phyloP scores from a whole-genome alignment of 2,888 invertebrate species.

The Balanococcus diminutus region DNA sequence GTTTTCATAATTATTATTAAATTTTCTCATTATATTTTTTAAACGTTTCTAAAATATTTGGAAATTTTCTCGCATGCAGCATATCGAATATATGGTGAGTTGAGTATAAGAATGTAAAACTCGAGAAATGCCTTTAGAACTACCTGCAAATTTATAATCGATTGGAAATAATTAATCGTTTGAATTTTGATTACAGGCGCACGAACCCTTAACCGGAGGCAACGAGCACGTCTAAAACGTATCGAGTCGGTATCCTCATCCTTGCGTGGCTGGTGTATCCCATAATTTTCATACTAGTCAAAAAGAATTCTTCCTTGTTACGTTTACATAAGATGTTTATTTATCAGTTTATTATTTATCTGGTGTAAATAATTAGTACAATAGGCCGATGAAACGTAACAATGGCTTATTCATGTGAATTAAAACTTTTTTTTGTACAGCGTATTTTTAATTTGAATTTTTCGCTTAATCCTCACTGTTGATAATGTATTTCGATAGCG shows the following conservation, averaged over 20 bases:
- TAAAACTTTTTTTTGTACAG: constrained; percentile 42
- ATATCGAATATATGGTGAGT: constrained; percentile 50
- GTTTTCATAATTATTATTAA: too few species aligned
- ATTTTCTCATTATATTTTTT: not conserved
- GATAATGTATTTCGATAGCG: constrained; percentile 26
- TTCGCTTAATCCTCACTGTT: constrained; percentile 32
- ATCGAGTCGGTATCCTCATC: not conserved
- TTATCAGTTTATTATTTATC: not conserved
- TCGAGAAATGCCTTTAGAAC: not conserved
- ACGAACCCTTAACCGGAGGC: constrained; percentile 81
- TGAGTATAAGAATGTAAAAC: not conserved
- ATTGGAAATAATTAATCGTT: not conserved
- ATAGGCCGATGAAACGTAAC: not conserved
- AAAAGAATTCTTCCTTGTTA: not conserved
- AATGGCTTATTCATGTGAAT: constrained; percentile 9
- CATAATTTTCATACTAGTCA: not conserved
- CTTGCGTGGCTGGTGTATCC: constrained; percentile 6
- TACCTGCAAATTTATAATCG: not conserved
- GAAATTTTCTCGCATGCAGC: constrained; percentile 44
- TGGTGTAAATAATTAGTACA: not conserved
- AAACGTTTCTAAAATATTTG: not conserved
- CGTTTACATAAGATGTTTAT: not conserved
- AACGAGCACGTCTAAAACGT: constrained; percentile 75
- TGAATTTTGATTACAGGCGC: constrained; percentile 71
- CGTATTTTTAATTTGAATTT: constrained; percentile 4